Base-by-base conservation (phyloP, 2,797 vertebrate genomes). In the Holocentrus rufus region DNA sequence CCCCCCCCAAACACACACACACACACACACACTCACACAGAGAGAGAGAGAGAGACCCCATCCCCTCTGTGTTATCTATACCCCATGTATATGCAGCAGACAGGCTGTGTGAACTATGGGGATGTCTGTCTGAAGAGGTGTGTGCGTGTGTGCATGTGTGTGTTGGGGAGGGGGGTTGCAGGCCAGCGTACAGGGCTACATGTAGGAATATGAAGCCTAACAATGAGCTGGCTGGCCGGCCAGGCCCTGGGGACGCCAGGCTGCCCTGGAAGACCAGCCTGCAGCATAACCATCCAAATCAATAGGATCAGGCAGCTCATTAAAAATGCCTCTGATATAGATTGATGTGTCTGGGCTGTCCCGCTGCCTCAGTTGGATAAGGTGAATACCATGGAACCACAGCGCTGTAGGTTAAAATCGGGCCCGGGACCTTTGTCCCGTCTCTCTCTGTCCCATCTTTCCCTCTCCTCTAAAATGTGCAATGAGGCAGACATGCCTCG, bases 311-410 rank as follows among this genome's bases (percentile, higher is more conserved):
- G 68, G 65, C 60, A 74, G 77, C 56, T 86, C 79, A 85, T 85
- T 82, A 82, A 79, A 77, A 78, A 76, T 10, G 27, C 47, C 65
- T 75, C 65, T 79, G 67, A 86, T 83, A 61, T 56, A 81, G 82
- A 80, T 74, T 80, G 77, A 87, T 89, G 82, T 50, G 80, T 76
- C 80, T 78, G 60, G 55, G 36, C 46, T 74, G 72, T 65, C 64
- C 4, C 23, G 44, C 42, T 44, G 56, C 34, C 9, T 13, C 42
- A 47, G 65, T 42, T 9, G 1, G 67, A 58, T 11, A 22, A 71
- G 60, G 55, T 59, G 68, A 65, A 78, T 66, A 42, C 72, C 82
- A 56, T 66, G 73, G 69, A 69, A 60, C 44, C 22, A 67, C 57
- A 61, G 76, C 63, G 61, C 39, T 0, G 39, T 3, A 36, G 39